Conservation (phyloP, 2,113 vertebrate species). For the Enhydra lutris region DNA sequence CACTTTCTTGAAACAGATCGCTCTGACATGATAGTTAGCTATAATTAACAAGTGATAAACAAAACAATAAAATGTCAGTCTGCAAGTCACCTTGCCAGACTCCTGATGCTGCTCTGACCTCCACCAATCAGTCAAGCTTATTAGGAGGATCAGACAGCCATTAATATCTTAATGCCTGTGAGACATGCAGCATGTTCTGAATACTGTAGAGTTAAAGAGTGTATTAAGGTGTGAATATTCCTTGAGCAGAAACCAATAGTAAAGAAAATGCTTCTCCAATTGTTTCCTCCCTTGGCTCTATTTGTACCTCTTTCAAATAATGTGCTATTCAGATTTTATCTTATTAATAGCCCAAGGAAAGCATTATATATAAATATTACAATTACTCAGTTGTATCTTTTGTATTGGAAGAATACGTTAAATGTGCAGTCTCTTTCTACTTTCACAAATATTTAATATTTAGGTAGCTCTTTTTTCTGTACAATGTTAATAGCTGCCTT, state of each 20-base stretch:
- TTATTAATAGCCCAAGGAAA: not conserved
- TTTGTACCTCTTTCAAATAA: not conserved
- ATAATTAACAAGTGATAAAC: slow-evolving; percentile 49
- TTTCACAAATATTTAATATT: slow-evolving; percentile 18
- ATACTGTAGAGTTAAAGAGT: not conserved
- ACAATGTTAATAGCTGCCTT: not conserved
- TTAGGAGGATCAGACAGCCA: slow-evolving; percentile 56
- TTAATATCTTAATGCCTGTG: not conserved
- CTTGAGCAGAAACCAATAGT: not conserved
- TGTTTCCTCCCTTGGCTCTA: not conserved
- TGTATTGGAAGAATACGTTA: not conserved
- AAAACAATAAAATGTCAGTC: slow-evolving; percentile 43
- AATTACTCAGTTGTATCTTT: slow-evolving; percentile 15
- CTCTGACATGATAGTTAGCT: not conserved
- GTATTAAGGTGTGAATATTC: not conserved
- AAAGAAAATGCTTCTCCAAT: not conserved
- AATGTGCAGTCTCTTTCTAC: not conserved
- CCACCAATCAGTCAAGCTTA: slow-evolving; percentile 60
- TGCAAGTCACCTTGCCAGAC: slow-evolving; percentile 34
- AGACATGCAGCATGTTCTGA: not conserved
- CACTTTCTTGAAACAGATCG: not conserved
- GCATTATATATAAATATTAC: not conserved
- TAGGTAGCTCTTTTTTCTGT: not conserved
- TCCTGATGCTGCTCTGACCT: slow-evolving; percentile 47
- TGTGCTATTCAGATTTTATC: not conserved